Evolutionary conservation across 30 jellyfish, hydroid and myxozoan genomes (phyloP).

Genomic region (Aurelia aurita complex sp. Pacific): DNA sequence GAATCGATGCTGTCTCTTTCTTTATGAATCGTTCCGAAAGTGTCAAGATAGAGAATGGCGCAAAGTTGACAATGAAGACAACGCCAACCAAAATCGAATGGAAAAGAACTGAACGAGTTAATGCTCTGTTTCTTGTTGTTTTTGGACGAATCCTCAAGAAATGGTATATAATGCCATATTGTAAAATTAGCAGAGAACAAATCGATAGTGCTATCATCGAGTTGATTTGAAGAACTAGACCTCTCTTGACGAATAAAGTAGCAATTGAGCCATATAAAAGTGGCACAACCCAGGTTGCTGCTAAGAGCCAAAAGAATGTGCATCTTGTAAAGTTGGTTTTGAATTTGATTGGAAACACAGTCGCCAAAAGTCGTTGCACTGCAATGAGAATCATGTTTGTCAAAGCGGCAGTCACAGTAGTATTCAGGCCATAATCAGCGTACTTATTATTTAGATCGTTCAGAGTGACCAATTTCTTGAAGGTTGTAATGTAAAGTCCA

Average conservation of each 20-base stretch:
- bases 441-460: background rate
- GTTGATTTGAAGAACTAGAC: background rate
- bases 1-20: no score
- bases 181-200: background rate
- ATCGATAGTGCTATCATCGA: background rate
- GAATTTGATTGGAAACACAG: conserved; percentile 11
- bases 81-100: background rate
- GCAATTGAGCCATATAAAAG: background rate
- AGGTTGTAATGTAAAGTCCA: background rate
- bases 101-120: background rate
- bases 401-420: background rate
- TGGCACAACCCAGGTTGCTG: background rate
- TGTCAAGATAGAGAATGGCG: no score
- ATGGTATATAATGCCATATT: conserved; percentile 1
- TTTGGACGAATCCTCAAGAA: background rate
- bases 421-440: background rate
- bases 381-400: background rate
- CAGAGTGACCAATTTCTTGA: background rate
- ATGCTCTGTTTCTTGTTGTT: background rate
- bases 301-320: background rate
- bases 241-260: background rate
- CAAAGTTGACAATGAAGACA: background rate
- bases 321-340: background rate
- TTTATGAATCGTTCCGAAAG: background rate
- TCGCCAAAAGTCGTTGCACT: background rate